Evolutionary conservation across 2,888 invertebrate genomes (phyloP).

Genomic region (Platycheirus rosarum): DNA sequence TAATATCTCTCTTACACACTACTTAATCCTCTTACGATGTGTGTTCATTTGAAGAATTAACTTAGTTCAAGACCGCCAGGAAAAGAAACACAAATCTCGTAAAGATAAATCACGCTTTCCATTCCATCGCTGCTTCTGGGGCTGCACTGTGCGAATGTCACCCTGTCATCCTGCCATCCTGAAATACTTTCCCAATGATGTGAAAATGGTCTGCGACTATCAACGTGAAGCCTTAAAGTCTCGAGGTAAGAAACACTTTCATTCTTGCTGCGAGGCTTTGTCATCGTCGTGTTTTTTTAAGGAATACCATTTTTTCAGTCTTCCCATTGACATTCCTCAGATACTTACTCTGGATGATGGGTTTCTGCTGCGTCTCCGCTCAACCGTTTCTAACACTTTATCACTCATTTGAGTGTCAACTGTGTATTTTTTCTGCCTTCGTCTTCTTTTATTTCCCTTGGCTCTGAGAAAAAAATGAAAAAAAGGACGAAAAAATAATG

Average conservation of each 20-base stretch:
- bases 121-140: background rate
- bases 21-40: background rate
- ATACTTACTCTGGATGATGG: constrained; percentile 28
- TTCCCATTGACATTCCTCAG: constrained; percentile 53
- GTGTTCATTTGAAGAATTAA: background rate
- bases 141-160: constrained; percentile 29
- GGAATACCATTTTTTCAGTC: constrained; percentile 30
- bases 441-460: constrained; percentile 22
- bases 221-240: constrained; percentile 58
- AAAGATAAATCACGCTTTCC: constrained; percentile 67
- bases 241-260: constrained; percentile 48
- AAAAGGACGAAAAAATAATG: background rate
- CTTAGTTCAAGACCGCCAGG: constrained; percentile 3
- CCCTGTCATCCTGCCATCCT: constrained; percentile 33
- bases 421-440: background rate
- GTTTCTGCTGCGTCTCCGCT: constrained; percentile 20
- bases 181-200: constrained; percentile 47
- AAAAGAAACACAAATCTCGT: constrained; percentile 49
- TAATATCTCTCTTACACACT: constrained; percentile 5
- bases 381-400: constrained; percentile 55
- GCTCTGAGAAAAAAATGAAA: background rate
- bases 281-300: constrained; percentile 29
- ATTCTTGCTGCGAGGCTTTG: constrained; percentile 38
- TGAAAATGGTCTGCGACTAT: constrained; percentile 64
- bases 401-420: constrained; percentile 59